A percentile compares a stretch with the other conserved stretches of the same genome.
Evolutionary conservation across 1,140 invertebrate genomes (phyloP).

Genomic region (Andrena cerasifolii): DNA sequence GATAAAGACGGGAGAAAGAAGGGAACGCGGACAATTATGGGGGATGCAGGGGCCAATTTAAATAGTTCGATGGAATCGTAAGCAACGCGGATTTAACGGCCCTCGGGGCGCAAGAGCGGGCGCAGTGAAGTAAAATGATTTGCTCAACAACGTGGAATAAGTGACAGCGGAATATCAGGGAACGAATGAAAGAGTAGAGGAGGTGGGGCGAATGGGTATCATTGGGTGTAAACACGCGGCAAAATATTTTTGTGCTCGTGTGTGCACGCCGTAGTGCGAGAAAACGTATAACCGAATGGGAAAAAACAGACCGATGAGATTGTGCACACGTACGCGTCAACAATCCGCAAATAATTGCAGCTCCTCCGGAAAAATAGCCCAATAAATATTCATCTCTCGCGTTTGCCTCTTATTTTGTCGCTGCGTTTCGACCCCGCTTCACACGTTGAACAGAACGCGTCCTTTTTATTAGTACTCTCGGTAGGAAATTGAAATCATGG

Average conservation of each 20-base stretch:
- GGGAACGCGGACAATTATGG: not conserved
- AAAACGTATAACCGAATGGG: constrained; percentile 25
- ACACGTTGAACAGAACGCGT: not conserved
- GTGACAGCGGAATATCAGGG: not conserved
- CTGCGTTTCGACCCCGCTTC: not conserved
- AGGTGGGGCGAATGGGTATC: constrained; percentile 4
- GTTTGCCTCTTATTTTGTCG: not conserved
- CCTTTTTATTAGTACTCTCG: not conserved
- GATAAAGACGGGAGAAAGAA: not conserved
- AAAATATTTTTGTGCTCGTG: constrained; percentile 32
- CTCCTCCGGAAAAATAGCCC: constrained; percentile 13
- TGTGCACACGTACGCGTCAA: constrained; percentile 19
- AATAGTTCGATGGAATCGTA: constrained; percentile 11
- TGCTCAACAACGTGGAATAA: constrained; percentile 30
- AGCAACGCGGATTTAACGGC: not conserved
- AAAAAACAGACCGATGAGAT: constrained; percentile 22
- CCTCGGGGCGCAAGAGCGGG: no score
- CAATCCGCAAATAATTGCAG: constrained; percentile 30
- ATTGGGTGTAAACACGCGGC: constrained; percentile 8
- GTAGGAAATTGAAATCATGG: no score
- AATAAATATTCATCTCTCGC: not conserved
- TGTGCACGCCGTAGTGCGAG: constrained; percentile 16
- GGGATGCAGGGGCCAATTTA: not conserved
- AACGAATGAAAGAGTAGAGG: not conserved
- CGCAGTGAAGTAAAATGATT: constrained; percentile 14